Conservation (phyloP, 2,797 vertebrate genomes). For the Gephyroberyx darwinii region DNA sequence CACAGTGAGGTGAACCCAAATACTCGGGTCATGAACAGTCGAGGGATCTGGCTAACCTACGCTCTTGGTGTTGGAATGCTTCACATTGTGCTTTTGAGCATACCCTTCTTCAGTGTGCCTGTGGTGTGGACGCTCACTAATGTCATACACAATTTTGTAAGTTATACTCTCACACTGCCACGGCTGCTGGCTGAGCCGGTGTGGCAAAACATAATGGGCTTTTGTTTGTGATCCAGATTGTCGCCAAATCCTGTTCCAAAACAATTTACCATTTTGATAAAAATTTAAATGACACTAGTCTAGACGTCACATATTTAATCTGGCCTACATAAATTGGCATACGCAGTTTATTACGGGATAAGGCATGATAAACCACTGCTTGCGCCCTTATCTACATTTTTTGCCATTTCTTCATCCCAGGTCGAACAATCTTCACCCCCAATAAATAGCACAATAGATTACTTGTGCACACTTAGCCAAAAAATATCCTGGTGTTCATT, state of each 20-base stretch:
- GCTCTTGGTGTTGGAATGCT: conserved; percentile 92
- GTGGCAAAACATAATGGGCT: neutral
- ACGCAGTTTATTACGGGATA: conserved; percentile 1
- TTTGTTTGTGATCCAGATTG: no score
- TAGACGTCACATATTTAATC: neutral
- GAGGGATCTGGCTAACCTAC: conserved; percentile 98
- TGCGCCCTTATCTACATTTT: neutral
- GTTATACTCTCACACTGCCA: conserved; percentile 51
- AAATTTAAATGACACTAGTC: neutral
- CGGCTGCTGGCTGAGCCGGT: neutral
- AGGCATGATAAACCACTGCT: neutral
- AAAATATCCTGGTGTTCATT: neutral
- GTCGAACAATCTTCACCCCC: conserved; percentile 1
- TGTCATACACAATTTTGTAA: conserved; percentile 97
- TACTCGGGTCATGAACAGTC: conserved; percentile 96
- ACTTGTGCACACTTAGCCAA: neutral
- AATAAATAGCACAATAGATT: neutral
- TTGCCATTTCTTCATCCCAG: neutral
- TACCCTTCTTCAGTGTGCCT: conserved; percentile 96
- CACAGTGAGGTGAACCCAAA: conserved; percentile 99
- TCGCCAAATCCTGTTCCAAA: neutral
- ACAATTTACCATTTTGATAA: neutral
- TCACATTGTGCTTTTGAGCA: conserved; percentile 95
- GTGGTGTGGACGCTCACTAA: conserved; percentile 98
- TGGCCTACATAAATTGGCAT: neutral